A percentile compares a stretch with the other conserved stretches of the same genome.
Evolutionary conservation across 2,888 invertebrate genomes (phyloP).

Genomic region (Apodemia duryi): DNA sequence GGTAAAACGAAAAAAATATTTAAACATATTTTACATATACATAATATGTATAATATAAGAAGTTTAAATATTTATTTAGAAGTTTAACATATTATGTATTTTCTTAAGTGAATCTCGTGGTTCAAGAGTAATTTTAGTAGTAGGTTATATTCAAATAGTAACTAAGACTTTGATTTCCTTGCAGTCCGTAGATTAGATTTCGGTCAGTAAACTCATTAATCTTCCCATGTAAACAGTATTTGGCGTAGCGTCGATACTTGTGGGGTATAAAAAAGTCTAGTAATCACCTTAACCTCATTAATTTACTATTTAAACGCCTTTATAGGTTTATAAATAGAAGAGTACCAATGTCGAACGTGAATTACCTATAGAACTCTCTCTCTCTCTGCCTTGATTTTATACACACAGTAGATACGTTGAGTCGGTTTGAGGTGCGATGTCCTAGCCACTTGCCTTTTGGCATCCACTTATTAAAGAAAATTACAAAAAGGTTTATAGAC

Average conservation of each 20-base stretch:
- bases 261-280: slow-evolving; percentile 22
- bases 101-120: not conserved
- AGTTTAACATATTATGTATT: not conserved
- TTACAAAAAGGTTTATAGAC: too few species aligned
- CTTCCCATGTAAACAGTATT: slow-evolving; percentile 14
- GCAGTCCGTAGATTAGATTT: slow-evolving; percentile 19
- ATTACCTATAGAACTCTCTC: not conserved
- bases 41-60: too few species aligned
- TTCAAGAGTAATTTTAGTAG: not conserved
- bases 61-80: too few species aligned
- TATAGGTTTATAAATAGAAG: slow-evolving; percentile 27
- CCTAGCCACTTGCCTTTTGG: not conserved
- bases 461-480: too few species aligned
- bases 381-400: not conserved
- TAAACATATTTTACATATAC: too few species aligned
- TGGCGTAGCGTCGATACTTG: slow-evolving; percentile 9
- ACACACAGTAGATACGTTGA: not conserved
- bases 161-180: slow-evolving; percentile 8
- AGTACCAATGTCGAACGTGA: slow-evolving; percentile 24
- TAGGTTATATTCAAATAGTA: slow-evolving; percentile 12
- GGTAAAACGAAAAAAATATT: too few species aligned
- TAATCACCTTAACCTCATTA: slow-evolving; percentile 24
- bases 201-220: slow-evolving; percentile 22
- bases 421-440: not conserved
- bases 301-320: slow-evolving; percentile 25